Conservation (phyloP, 2,797 vertebrate species). For the Sebastiscus albofasciatus region DNA sequence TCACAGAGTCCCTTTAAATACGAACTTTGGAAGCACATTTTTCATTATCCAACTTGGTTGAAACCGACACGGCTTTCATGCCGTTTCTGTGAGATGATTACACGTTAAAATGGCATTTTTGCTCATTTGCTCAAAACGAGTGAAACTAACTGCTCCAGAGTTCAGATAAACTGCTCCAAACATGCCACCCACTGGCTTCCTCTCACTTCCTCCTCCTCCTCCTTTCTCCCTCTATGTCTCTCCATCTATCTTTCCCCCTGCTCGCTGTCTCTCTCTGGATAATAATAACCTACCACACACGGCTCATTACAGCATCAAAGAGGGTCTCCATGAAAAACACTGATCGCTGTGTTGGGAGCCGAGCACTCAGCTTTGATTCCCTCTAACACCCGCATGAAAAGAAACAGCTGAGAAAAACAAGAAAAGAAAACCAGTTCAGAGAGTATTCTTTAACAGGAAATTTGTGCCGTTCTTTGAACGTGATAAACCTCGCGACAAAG, state of each 20-base stretch:
- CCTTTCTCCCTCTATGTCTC: slow-evolving; percentile 24
- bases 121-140: slow-evolving; percentile 24
- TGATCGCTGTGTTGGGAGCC: slow-evolving; percentile 52
- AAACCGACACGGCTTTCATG: background rate
- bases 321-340: slow-evolving; percentile 60
- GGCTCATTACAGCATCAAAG: slow-evolving; percentile 74
- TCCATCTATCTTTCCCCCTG: slow-evolving; percentile 40
- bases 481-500: slow-evolving; percentile 19
- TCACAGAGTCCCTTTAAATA: no score
- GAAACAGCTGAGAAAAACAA: slow-evolving; percentile 53
- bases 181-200: slow-evolving; percentile 50
- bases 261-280: slow-evolving; percentile 48
- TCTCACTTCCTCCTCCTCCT: slow-evolving; percentile 26
- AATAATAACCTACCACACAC: slow-evolving; percentile 67
- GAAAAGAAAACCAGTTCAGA: slow-evolving; percentile 22
- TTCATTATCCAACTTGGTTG: background rate
- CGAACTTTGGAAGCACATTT: background rate
- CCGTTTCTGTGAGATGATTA: background rate
- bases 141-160: slow-evolving; percentile 23
- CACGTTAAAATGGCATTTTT: slow-evolving; percentile 14
- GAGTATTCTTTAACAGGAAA: slow-evolving; percentile 25
- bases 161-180: slow-evolving; percentile 39
- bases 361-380: slow-evolving; percentile 63
- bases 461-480: slow-evolving; percentile 27
- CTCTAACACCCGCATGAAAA: slow-evolving; percentile 47